These are phyloP conservation scores for Microtus pennsylvanicus DNA, from an alignment of 2,113 vertebrate species.

Conservation along the genomic window DNA sequence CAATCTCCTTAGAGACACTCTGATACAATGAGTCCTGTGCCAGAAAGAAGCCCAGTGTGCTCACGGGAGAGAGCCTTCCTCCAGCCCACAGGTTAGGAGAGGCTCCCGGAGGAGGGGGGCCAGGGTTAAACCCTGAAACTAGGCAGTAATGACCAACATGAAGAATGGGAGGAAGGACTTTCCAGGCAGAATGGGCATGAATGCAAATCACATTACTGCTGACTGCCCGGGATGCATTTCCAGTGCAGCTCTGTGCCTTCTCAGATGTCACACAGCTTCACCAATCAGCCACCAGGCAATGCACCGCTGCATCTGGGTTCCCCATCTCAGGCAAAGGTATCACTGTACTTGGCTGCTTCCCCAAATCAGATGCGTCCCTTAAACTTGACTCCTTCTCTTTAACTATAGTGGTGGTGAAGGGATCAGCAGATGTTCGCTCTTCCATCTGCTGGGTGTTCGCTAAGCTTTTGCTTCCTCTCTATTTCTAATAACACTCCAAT, in stretches of 20 bases:
- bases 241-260: not conserved
- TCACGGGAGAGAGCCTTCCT: not conserved
- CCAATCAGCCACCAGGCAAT: not conserved
- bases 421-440: not conserved
- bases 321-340: not conserved
- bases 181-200: slow-evolving; percentile 50
- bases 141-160: slow-evolving; percentile 60
- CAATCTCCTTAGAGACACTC: slow-evolving; percentile 47
- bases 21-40: slow-evolving; percentile 8
- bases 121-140: slow-evolving; percentile 50
- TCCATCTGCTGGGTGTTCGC: not conserved
- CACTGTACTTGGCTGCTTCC: not conserved
- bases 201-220: slow-evolving; percentile 33
- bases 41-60: not conserved
- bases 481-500: not conserved
- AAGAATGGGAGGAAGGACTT: slow-evolving; percentile 66
- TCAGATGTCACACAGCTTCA: slow-evolving; percentile 26
- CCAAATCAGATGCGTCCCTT: not conserved
- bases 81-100: not conserved
- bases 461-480: not conserved
- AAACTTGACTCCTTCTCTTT: not conserved
- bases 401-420: not conserved
- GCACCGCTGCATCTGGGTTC: slow-evolving; percentile 16
- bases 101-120: not conserved
- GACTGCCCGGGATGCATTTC: slow-evolving; percentile 50